Percentiles rank a stretch among this genome's conserved stretches.
These are phyloP conservation scores for Hirtodrosophila histrioides DNA, from an alignment of 2,888 invertebrate genomes.

Conservation along the genomic window DNA sequence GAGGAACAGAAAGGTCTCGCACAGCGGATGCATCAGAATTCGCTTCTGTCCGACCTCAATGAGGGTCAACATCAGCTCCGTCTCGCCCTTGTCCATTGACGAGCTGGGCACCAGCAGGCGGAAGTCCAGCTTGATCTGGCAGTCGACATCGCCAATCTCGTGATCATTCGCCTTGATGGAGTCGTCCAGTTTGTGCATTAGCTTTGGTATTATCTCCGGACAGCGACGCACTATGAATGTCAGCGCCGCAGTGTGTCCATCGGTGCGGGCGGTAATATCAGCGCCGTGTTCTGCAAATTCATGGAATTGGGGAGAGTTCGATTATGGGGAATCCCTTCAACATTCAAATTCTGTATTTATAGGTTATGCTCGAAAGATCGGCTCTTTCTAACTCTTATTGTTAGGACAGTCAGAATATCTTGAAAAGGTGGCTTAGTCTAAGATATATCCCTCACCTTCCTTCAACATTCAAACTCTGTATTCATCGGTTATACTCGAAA, in stretches of 20 bases:
- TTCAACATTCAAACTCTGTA: no score
- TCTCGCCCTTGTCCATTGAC: conserved; percentile 87
- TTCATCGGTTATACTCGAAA: no score
- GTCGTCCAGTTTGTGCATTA: conserved; percentile 89
- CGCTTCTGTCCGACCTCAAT: conserved; percentile 92
- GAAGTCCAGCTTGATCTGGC: conserved; percentile 90
- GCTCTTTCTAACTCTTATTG: no score
- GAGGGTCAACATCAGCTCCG: conserved; percentile 89
- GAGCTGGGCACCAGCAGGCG: conserved; percentile 86
- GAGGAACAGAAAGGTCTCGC: conserved; percentile 92
- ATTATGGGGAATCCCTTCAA: no score
- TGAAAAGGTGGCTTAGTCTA: no score
- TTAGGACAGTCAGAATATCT: no score
- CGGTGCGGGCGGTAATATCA: conserved; percentile 92
- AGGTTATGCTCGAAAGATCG: no score
- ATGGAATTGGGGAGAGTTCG: background rate
- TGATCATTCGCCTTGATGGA: conserved; percentile 92
- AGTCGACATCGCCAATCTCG: conserved; percentile 93
- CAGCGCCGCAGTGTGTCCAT: conserved; percentile 91
- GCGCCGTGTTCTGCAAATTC: conserved; percentile 88
- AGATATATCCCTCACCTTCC: conserved; percentile 74
- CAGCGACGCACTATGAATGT: conserved; percentile 93
- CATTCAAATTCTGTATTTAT: no score
- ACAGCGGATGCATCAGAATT: conserved; percentile 92
- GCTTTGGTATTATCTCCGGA: conserved; percentile 91